A percentile compares a stretch with the other conserved stretches of the same genome.
Conservation (phyloP, 1,140 invertebrate species). For the Cepaea nemoralis region DNA sequence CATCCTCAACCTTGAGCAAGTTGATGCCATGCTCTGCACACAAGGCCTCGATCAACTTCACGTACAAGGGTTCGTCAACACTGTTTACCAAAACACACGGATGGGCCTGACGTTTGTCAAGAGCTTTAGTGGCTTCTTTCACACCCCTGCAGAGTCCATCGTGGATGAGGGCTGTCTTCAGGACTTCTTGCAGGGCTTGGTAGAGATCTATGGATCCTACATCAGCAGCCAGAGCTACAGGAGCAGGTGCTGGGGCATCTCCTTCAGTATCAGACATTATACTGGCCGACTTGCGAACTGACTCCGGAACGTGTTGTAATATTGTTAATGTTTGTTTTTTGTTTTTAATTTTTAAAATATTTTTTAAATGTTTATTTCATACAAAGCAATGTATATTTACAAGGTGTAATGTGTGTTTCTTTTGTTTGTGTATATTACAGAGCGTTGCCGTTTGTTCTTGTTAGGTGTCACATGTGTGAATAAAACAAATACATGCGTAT, state of each 20-base stretch:
- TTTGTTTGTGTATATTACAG: too few species aligned
- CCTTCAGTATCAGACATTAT: too few species aligned
- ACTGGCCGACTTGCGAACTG: too few species aligned
- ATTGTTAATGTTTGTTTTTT: too few species aligned
- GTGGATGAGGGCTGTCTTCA: conserved; percentile 94
- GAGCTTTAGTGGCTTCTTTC: conserved; percentile 94
- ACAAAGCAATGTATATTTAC: too few species aligned
- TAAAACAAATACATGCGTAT: too few species aligned
- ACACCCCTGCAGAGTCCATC: conserved; percentile 96
- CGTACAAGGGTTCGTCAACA: conserved; percentile 97
- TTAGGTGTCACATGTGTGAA: too few species aligned
- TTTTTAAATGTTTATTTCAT: too few species aligned
- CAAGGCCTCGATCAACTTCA: conserved; percentile 96
- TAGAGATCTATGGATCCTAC: conserved; percentile 87
- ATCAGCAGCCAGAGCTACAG: conserved; percentile 45
- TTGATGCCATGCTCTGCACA: conserved; percentile 99
- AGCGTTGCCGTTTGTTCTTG: too few species aligned
- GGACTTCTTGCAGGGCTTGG: conserved; percentile 94
- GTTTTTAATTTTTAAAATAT: too few species aligned
- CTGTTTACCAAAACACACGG: conserved; percentile 97
- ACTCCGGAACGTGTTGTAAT: too few species aligned
- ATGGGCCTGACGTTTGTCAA: conserved; percentile 97
- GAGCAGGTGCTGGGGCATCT: conserved; percentile 64
- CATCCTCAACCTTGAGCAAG: conserved; percentile 89
- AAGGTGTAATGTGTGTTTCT: too few species aligned